These are phyloP conservation scores for Lomographa bimaculata DNA, from an alignment of 2,888 invertebrate genomes.

Conservation along the genomic window DNA sequence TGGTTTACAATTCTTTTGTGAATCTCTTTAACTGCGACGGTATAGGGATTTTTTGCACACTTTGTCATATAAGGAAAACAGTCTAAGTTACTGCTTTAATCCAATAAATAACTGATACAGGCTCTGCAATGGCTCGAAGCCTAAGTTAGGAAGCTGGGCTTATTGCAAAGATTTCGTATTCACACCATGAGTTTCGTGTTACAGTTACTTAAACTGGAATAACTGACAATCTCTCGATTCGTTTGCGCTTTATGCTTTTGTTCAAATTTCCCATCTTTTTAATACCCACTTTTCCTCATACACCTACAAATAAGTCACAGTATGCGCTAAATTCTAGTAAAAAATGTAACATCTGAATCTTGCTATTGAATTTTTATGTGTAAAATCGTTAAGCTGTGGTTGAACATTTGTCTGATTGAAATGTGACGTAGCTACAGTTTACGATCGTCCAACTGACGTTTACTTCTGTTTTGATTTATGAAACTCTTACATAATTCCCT, in stretches of 20 bases:
- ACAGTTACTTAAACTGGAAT: too few species aligned
- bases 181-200: slow-evolving; percentile 20
- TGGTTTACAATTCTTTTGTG: too few species aligned
- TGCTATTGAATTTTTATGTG: not conserved
- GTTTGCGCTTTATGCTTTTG: slow-evolving; percentile 47
- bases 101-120: slow-evolving; percentile 16
- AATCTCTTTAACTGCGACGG: too few species aligned
- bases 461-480: slow-evolving; percentile 67
- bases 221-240: slow-evolving; percentile 54
- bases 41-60: not conserved
- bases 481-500: slow-evolving; percentile 44
- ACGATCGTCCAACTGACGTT: slow-evolving; percentile 65
- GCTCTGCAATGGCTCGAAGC: slow-evolving; percentile 16
- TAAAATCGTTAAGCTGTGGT: slow-evolving; percentile 11
- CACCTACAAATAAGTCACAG: slow-evolving; percentile 33
- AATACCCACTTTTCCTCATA: slow-evolving; percentile 42
- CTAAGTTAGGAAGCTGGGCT: slow-evolving; percentile 22
- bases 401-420: slow-evolving; percentile 27
- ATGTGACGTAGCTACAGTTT: slow-evolving; percentile 46
- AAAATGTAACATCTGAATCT: not conserved
- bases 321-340: not conserved
- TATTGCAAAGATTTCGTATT: slow-evolving; percentile 27
- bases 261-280: slow-evolving; percentile 56
- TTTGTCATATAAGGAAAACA: slow-evolving; percentile 16
- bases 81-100: slow-evolving; percentile 17